A percentile compares a stretch with the other conserved stretches of the same genome.
Conservation (phyloP, 2,888 invertebrate species). For the Lottia gigantea region DNA sequence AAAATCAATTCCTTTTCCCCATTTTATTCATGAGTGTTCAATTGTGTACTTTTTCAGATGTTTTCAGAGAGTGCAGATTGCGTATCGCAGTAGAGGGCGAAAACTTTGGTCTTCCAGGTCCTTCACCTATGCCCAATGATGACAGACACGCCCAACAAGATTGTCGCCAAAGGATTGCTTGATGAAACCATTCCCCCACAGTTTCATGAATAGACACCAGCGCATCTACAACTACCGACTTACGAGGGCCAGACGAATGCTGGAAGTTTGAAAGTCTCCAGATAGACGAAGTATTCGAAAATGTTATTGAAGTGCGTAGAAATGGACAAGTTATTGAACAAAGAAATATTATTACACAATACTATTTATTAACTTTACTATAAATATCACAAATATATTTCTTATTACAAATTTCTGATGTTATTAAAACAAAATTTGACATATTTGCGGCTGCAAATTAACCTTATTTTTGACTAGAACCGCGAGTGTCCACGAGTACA, state of each 20-base stretch:
- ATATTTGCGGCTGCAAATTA: no score
- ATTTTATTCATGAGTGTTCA: neutral
- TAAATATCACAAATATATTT: no score
- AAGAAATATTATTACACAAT: no score
- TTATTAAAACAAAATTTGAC: no score
- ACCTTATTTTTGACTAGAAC: no score
- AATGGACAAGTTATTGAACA: no score
- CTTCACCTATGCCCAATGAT: constrained; percentile 35
- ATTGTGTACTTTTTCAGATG: constrained; percentile 25
- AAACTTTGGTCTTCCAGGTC: constrained; percentile 28
- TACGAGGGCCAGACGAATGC: constrained; percentile 6
- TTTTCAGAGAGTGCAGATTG: constrained; percentile 29
- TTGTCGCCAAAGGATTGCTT: constrained; percentile 25
- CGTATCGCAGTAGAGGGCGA: constrained; percentile 23
- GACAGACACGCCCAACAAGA: constrained; percentile 31
- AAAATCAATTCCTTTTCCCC: constrained; percentile 1
- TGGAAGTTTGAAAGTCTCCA: no score
- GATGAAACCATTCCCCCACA: constrained; percentile 33
- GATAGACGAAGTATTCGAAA: no score
- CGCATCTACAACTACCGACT: neutral
- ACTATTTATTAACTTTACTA: no score
- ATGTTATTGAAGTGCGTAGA: no score
- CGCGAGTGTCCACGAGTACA: no score
- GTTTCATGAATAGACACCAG: neutral
- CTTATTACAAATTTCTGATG: no score